phyloP scores from a whole-genome alignment of 1,140 invertebrate genomes.

The Sycophila sp. region DNA sequence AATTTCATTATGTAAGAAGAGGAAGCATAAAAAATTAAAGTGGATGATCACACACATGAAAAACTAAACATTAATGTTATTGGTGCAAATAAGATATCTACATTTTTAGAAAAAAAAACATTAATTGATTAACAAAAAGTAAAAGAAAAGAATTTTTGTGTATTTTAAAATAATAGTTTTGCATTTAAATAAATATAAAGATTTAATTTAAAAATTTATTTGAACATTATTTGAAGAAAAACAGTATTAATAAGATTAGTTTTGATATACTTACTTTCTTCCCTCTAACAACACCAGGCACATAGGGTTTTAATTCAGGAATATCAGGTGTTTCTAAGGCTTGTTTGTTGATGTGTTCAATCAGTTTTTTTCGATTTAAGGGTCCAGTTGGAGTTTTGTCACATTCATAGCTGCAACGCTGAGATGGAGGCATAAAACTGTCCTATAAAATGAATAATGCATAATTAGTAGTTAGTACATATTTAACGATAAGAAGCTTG shows the following conservation, averaged over 20 bases:
- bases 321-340: constrained; percentile 96
- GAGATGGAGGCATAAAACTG: constrained; percentile 92
- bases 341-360: constrained; percentile 98
- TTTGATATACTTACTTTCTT: constrained; percentile 82
- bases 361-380: constrained; percentile 93
- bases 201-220: no score
- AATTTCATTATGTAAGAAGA: constrained; percentile 12
- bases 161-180: no score
- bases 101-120: no score
- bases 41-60: no score
- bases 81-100: no score
- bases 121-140: no score
- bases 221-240: no score
- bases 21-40: neutral
- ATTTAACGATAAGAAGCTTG: neutral
- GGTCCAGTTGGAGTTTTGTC: constrained; percentile 95
- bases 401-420: constrained; percentile 96
- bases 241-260: no score
- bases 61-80: no score
- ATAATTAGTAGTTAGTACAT: constrained; percentile 8
- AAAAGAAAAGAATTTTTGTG: no score
- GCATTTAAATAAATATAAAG: no score
- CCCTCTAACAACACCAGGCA: constrained; percentile 88
- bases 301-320: constrained; percentile 94
- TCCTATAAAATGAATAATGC: constrained; percentile 77